Evolutionary conservation across 2,113 vertebrate genomes (phyloP).

Genomic region (Propithecus coquereli): DNA sequence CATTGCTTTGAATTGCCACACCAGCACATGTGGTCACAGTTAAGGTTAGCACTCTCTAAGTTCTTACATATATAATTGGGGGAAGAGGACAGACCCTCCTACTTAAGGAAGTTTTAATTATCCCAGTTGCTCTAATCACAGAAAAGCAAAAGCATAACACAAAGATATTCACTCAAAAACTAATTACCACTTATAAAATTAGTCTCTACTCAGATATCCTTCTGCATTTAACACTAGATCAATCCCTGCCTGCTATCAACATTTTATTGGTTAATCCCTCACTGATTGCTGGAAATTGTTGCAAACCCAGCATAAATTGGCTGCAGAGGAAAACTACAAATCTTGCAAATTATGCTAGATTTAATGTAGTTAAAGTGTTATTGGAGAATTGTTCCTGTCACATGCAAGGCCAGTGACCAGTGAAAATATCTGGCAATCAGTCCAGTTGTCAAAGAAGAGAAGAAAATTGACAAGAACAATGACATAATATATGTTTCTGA

Average conservation of each 20-base stretch:
- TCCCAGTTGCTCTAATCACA: not conserved
- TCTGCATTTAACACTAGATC: not conserved
- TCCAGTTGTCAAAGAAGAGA: not conserved
- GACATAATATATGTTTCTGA: not conserved
- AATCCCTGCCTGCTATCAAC: not conserved
- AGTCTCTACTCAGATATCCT: not conserved
- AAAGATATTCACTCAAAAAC: not conserved
- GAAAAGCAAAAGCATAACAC: not conserved
- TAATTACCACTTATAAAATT: not conserved
- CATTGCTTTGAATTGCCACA: slow-evolving; percentile 4
- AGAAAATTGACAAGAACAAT: not conserved
- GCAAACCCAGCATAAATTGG: not conserved
- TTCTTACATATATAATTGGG: not conserved
- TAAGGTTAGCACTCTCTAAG: not conserved
- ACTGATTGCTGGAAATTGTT: not conserved
- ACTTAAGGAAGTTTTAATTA: not conserved
- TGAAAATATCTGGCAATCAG: not conserved
- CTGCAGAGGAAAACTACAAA: not conserved
- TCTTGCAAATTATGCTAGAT: not conserved
- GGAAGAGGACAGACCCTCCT: not conserved
- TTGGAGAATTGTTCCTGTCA: not conserved
- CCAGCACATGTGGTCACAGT: slow-evolving; percentile 1
- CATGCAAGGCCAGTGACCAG: not conserved
- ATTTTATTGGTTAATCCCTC: not conserved
- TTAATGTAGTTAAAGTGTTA: not conserved